Evolutionary conservation across 2,797 vertebrate genomes (phyloP).

Genomic region (Morus bassanus): DNA sequence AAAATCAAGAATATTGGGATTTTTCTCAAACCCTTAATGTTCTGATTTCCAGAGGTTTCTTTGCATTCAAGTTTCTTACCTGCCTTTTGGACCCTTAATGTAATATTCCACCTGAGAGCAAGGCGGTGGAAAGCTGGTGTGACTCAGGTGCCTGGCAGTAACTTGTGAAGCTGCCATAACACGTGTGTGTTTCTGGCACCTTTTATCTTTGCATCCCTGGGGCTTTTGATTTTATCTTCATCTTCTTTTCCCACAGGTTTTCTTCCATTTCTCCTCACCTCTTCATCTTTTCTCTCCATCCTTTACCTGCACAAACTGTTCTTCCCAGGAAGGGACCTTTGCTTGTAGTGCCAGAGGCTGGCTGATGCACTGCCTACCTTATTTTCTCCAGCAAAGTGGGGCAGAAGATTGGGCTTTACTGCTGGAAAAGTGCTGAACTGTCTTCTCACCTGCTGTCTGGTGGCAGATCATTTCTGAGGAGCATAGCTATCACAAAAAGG

Average conservation of each 20-base stretch:
- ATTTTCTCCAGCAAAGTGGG: neutral
- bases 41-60: neutral
- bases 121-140: neutral
- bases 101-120: neutral
- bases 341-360: neutral
- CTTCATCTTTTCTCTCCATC: neutral
- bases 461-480: neutral
- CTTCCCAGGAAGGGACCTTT: neutral
- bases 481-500: neutral
- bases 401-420: neutral
- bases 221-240: neutral
- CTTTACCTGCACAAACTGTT: neutral
- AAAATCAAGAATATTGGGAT: neutral
- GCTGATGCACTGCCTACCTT: neutral
- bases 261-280: neutral
- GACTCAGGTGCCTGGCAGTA: neutral
- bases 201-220: neutral
- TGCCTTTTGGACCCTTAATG: neutral
- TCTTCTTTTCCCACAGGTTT: neutral
- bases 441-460: neutral
- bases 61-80: accelerated
- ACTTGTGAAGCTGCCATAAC: neutral
- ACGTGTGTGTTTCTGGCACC: neutral
- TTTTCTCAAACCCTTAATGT: neutral
- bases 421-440: neutral